Base-by-base conservation (phyloP, 1,140 invertebrate species). In the Aporrectodea caliginosa region DNA sequence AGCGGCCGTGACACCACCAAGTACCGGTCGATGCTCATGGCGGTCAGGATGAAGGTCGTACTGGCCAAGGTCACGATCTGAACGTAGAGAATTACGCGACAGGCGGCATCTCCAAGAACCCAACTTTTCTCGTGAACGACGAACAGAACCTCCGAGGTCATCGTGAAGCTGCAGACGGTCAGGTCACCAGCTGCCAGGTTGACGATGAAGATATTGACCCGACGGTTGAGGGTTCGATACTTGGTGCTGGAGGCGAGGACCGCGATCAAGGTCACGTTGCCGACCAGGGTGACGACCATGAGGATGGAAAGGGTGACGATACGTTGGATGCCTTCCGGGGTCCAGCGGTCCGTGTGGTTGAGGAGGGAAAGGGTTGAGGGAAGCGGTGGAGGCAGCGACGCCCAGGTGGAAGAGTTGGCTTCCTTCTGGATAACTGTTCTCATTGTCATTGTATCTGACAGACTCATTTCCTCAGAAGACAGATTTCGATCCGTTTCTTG, bases 191-290 rank as follows among this genome's bases (percentile, higher is more conserved):
- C 82, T 12, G 89, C 89, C 77, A 90, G 82, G 81, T 90, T 88
- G 2, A 90, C 84, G 73, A 90, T 89, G 82, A 89, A 90, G 31
- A 89, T 86, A 81, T 90, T 90, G 2, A 90, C 88, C 31, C 89
- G 81, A 74, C 85, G 35, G 71, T 87, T 84, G 27, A 86, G 81
- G 29, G 87, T 87, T 58, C 88, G 79, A 78, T 86, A 85, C 35
- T 86, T 83, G 73, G 86, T 87, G 73, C 86, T 88, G 73, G 86
- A 87, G n/a, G 85, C 85, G 14, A 90, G 84, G 35, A 89, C 84
- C 14, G 87, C 82, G 16, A 90, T 85, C 27, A 90, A 89, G 16
- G 85, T 84, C 1, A 84, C 86, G 82, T 90, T 90, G n/a, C 89
- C 89, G 30, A 88, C 79, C 6, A 89, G 80, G 2, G 88, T 87